Evolutionary conservation across 2,113 vertebrate genomes (phyloP), one percentile per base, ranked within the genome.

Genomic region (Dissostichus mawsoni): DNA sequence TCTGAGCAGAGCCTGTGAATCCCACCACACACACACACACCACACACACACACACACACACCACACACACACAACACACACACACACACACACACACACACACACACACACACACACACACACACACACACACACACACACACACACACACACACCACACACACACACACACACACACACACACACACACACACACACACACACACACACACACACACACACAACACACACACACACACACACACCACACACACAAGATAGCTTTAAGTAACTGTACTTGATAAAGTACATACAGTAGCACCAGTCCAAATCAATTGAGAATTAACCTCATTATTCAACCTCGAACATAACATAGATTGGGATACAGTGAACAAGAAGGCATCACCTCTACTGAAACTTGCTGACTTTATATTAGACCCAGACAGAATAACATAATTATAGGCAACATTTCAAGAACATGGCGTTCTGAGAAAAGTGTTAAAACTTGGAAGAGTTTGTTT

Each of bases 1-100:
- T 88, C 78, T 89, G 74, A 90, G 90, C 65, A 75, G 44, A 77
- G 68, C 74, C 80, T 57, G 80, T 69, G 76, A 85, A 74, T 81
- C 77, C 36, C 20, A n/a, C n/a, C 76, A 62, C 84, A 81, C 62
- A 69, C 71, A 74, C 72, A 75, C 75, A 75, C 78, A 75, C 59
- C 23, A 23, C 23, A 23, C 23, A 23, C 23, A 23, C 23, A 23
- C 23, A 23, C 23, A 23, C 23, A 23, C 23, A 23, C 23, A 23
- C 23, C 23, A 23, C 23, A 23, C 23, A 23, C n/a, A 23, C 23
- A 23, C 23, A 1, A 74, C 59, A 74, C 71, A 70, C 53, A 70
- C 53, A 62, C 80, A 83, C 83, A 67, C 81, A 57, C 47, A 76
- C 76, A 79, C 79, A 81, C 70, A 79, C 72, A 86, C 78, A 85